Conservation (phyloP, 2,113 vertebrate genomes). For the Jacana jacana region DNA sequence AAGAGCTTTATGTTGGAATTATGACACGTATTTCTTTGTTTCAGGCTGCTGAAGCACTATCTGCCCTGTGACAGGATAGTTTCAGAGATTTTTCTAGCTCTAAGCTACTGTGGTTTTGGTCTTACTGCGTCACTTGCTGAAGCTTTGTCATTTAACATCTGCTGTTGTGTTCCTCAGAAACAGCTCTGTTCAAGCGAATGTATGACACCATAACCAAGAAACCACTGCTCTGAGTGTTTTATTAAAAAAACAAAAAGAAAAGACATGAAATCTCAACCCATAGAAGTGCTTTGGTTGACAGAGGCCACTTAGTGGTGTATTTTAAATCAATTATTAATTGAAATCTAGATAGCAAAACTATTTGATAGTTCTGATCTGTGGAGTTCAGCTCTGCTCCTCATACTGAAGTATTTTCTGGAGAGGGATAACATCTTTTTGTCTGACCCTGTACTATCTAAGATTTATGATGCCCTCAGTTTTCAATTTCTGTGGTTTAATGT, state of each 20-base stretch:
- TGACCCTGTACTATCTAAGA: background rate
- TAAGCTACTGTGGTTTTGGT: background rate
- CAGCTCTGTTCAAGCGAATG: background rate
- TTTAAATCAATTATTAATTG: background rate
- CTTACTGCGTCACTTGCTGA: background rate
- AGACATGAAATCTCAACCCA: background rate
- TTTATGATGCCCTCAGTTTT: background rate
- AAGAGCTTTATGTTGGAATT: background rate
- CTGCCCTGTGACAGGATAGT: background rate
- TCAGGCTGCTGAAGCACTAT: background rate
- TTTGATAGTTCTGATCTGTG: background rate
- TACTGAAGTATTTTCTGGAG: background rate
- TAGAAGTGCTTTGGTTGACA: background rate
- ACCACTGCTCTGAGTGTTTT: background rate
- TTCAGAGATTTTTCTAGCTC: background rate
- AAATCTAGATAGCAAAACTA: background rate
- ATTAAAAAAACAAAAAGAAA: background rate
- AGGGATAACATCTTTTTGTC: background rate
- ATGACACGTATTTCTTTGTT: background rate
- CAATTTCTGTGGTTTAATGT: background rate
- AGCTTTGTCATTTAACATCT: background rate
- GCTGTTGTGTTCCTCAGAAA: background rate
- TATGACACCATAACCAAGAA: background rate
- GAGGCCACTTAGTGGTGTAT: background rate
- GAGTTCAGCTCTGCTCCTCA: background rate